A percentile compares a stretch with the other conserved stretches of the same genome.
Conservation (phyloP, 2,113 vertebrate genomes). For the Thalassarche chlororhynchos region DNA sequence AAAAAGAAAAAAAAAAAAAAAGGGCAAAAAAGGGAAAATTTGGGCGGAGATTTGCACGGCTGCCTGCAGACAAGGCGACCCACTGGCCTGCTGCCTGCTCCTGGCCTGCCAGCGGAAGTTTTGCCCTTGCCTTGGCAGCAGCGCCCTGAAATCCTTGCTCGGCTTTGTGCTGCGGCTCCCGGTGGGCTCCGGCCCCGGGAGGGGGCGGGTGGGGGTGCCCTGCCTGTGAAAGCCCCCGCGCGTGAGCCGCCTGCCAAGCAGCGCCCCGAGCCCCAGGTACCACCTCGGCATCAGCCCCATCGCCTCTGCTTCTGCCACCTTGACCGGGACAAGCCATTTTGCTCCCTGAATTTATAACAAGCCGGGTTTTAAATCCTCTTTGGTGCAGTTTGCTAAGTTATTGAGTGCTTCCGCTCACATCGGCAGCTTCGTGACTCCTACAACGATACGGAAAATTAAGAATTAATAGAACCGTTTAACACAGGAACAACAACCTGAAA, state of each 20-base stretch:
- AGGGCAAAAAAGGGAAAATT: not conserved
- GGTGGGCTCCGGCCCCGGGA: accelerated
- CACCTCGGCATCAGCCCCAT: not conserved
- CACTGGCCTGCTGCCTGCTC: constrained; percentile 26
- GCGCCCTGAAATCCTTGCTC: not conserved
- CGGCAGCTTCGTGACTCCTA: not conserved
- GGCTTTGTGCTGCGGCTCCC: accelerated
- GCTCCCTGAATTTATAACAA: accelerated
- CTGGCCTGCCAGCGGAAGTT: not conserved
- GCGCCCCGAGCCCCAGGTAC: not conserved
- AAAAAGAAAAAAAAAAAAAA: not conserved
- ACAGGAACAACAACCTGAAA: not conserved
- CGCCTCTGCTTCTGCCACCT: accelerated
- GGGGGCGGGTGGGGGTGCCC: not conserved
- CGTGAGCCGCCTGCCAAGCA: not conserved
- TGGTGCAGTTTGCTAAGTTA: not conserved
- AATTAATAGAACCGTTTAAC: not conserved
- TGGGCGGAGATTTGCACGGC: not conserved
- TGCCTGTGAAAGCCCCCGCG: not conserved
- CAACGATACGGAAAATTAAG: not conserved
- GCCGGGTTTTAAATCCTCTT: not conserved
- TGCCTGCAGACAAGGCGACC: not conserved
- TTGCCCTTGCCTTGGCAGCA: constrained; percentile 26
- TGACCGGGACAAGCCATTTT: not conserved
- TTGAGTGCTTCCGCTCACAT: not conserved